These are phyloP conservation scores for Momotus momota DNA, from an alignment of 2,797 vertebrate genomes.

Conservation along the genomic window DNA sequence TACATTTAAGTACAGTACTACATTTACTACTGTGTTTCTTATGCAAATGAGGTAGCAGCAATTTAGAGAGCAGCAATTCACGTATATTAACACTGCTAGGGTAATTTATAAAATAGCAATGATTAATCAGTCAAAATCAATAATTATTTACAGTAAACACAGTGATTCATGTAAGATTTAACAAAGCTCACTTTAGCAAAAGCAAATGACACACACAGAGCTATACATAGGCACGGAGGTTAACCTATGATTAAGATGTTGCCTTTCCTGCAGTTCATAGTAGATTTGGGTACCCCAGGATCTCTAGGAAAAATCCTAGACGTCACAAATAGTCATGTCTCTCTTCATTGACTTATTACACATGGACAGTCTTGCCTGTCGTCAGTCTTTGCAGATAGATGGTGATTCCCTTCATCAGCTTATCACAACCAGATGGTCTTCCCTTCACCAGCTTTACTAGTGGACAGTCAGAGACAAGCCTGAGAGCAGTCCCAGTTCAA, in stretches of 20 bases:
- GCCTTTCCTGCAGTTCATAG: background rate
- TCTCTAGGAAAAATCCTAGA: too few relatives aligned
- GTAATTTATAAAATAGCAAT: background rate
- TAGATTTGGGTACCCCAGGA: background rate
- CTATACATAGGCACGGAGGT: background rate
- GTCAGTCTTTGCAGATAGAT: too few relatives aligned
- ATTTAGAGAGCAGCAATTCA: background rate
- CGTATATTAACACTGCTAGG: background rate
- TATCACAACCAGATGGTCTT: too few relatives aligned
- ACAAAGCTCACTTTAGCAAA: background rate
- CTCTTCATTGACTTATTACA: background rate
- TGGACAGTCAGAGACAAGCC: too few relatives aligned
- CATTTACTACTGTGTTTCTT: background rate
- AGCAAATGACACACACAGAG: background rate
- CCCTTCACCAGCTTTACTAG: too few relatives aligned
- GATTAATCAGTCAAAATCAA: background rate
- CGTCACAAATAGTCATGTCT: background rate
- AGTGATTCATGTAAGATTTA: background rate
- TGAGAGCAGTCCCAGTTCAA: too few relatives aligned
- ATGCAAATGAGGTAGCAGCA: background rate
- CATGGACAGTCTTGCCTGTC: too few relatives aligned
- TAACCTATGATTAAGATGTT: background rate
- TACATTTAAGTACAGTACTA: too few relatives aligned
- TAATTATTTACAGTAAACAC: background rate
- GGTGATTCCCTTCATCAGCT: too few relatives aligned